Percentiles rank a stretch among this genome's conserved stretches.
phyloP scores from a whole-genome alignment of 2,113 vertebrate genomes.

The Clarias gariepinus region DNA sequence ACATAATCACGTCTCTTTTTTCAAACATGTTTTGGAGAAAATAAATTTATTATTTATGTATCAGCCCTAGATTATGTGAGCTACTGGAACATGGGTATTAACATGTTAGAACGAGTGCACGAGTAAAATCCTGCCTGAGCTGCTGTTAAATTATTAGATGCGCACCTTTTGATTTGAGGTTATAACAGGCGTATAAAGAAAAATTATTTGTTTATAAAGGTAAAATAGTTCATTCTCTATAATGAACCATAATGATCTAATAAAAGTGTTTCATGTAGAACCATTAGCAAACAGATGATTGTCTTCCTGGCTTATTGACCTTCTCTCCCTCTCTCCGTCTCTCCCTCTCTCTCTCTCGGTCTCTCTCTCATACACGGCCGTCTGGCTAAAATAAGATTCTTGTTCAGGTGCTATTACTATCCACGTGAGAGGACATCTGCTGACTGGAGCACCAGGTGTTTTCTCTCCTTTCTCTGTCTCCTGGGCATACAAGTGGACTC shows the following conservation, averaged over 20 bases:
- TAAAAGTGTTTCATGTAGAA: not conserved
- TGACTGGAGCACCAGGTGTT: conserved; percentile 10
- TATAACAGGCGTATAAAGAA: not conserved
- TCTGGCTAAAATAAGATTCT: not conserved
- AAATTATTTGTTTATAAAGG: too few species aligned
- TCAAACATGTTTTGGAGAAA: not conserved
- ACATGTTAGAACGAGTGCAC: not conserved
- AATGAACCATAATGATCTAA: conserved; percentile 18
- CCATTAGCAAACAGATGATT: not conserved
- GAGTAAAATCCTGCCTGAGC: not conserved
- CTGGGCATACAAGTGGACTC: not conserved
- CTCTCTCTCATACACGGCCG: not conserved
- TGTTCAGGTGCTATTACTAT: conserved; percentile 2
- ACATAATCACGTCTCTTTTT: not conserved
- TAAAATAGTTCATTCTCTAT: not conserved
- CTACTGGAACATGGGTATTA: not conserved
- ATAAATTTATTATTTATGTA: not conserved
- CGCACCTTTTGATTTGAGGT: not conserved
- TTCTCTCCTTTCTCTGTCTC: not conserved
- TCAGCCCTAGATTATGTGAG: not conserved
- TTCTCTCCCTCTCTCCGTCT: not conserved
- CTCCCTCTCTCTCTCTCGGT: not conserved
- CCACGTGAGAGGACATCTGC: conserved; percentile 11
- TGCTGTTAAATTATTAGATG: not conserved
- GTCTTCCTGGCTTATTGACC: not conserved